Conservation (phyloP, 2,888 invertebrate species). For the Sarcophaga variegata region DNA sequence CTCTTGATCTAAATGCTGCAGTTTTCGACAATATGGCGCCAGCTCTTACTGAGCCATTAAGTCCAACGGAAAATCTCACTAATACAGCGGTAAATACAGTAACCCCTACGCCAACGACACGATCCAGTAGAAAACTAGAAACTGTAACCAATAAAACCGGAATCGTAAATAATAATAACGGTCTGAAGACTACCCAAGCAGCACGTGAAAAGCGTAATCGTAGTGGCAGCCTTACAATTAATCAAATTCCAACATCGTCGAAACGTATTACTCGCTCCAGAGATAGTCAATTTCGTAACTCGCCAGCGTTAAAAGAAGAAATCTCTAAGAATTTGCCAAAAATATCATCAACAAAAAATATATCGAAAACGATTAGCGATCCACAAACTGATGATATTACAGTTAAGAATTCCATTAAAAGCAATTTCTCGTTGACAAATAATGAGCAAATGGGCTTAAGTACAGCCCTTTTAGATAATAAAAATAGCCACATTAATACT, state of each 20-base stretch:
- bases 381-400: not conserved
- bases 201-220: constrained; percentile 71
- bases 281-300: constrained; percentile 66
- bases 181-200: constrained; percentile 22
- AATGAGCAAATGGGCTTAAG: constrained; percentile 77
- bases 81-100: constrained; percentile 64
- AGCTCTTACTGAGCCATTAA: constrained; percentile 91
- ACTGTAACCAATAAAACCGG: constrained; percentile 43
- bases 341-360: constrained; percentile 24
- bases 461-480: constrained; percentile 72
- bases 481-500: constrained; percentile 47
- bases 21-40: constrained; percentile 89
- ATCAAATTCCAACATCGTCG: constrained; percentile 69
- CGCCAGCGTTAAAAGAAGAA: not conserved
- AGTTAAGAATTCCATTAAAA: constrained; percentile 29
- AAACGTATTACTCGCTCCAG: constrained; percentile 75
- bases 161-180: constrained; percentile 21
- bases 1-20: constrained; percentile 73
- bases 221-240: constrained; percentile 41
- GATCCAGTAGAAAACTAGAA: constrained; percentile 72
- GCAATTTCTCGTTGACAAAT: constrained; percentile 46
- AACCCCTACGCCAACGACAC: constrained; percentile 64
- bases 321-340: constrained; percentile 43
- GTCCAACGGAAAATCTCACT: constrained; percentile 80
- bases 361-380: not conserved